Evolutionary conservation across 2,888 invertebrate species (phyloP), one percentile per base, ranked within the genome.

Genomic region (Parnassius smintheus): DNA sequence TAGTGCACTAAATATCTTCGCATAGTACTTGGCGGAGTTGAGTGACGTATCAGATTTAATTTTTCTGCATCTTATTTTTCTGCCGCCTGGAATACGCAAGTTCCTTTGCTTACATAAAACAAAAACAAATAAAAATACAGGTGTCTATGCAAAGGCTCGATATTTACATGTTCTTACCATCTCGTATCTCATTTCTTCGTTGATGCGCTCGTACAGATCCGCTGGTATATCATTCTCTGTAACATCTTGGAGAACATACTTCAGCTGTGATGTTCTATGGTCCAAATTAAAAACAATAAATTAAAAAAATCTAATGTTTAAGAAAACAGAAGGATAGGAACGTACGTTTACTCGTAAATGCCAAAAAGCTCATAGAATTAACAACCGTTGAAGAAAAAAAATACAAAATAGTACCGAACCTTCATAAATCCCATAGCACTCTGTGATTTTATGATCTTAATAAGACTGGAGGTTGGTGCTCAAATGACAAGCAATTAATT

Each of bases 151-250:
- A 45, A 55, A 44, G 49, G 72, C 71, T 75, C 73, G 91, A 91
- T 91, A 91, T 91, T 91, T 91, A 91, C 91, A 88, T 91, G 89
- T 81, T 83, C 93, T 92, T 86, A 96, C 94, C 89, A 96, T 96
- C 91, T 99, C 99, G 93, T 97, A 95, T 76, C 97, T 94, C 91
- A 98, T 97, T 90, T 99, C 99, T 88, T 98, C 96, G 80, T 95
- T 95, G 76, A 99, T 94, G 76, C 98, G 94, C 76, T 97, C 96
- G 77, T 95, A 95, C 73, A 99, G 93, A 92, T 97, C 95, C 74
- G 93, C 93, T 58, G 99, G 99, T 81, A 99, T 99, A 92, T 99
- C 98, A 70, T 93, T 94, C 84, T 98, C 98, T 11, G 95, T 95
- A 59, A 98, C 97, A 77, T 97, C 96, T 91, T 97, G 96, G 64